Percentiles rank a stretch among this genome's conserved stretches.
Evolutionary conservation across 2,888 invertebrate genomes (phyloP).

Genomic region (Pseudanteris insignis): DNA sequence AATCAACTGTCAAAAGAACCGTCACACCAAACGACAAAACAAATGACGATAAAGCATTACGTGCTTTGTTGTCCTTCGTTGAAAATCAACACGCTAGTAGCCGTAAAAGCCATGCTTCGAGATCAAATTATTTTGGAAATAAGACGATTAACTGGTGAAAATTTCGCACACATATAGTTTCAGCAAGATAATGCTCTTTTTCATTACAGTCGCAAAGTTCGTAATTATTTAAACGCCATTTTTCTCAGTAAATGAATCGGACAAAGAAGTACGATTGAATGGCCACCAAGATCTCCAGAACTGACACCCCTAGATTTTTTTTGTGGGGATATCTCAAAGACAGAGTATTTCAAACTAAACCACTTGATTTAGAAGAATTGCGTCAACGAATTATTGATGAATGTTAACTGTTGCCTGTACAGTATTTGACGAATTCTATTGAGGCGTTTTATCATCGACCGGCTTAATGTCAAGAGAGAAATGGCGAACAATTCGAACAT

Average conservation of each 20-base stretch:
- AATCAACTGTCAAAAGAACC: no score
- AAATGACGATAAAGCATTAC: no score
- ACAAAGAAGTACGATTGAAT: neutral
- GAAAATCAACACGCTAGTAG: no score
- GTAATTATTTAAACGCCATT: constrained; percentile 1
- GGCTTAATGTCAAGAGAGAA: constrained; percentile 9
- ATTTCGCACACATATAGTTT: constrained; percentile 2
- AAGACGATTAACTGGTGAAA: constrained; percentile 1
- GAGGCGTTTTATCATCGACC: constrained; percentile 9
- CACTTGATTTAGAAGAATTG: constrained; percentile 11
- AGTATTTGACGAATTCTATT: constrained; percentile 8
- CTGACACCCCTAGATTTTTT: constrained; percentile 5
- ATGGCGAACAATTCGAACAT: constrained; percentile 5
- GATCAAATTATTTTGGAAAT: constrained; percentile 1
- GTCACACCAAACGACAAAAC: neutral
- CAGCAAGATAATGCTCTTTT: neutral
- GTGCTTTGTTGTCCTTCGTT: neutral
- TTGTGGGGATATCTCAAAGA: constrained; percentile 3
- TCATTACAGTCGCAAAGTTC: constrained; percentile 1
- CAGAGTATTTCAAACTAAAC: constrained; percentile 6
- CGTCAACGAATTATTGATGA: constrained; percentile 12
- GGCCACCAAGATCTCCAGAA: constrained; percentile 3
- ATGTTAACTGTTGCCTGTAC: constrained; percentile 7
- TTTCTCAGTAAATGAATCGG: neutral
- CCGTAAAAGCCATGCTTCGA: constrained; percentile 6